phyloP scores from a whole-genome alignment of 2,113 vertebrate genomes.

The Seriola rivoliana region DNA sequence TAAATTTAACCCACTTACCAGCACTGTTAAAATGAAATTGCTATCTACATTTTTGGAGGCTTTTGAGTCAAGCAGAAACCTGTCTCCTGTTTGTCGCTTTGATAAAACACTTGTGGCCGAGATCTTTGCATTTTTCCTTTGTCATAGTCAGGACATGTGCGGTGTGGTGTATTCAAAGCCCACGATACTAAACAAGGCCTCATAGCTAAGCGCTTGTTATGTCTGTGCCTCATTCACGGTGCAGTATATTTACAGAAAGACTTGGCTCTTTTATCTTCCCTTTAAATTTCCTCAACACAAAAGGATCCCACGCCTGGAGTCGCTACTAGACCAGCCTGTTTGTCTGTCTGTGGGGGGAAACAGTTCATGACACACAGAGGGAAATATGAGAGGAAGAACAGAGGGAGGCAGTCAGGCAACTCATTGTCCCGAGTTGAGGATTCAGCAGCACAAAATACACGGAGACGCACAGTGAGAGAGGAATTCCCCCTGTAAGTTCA shows the following conservation, averaged over 20 bases:
- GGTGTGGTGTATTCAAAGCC: conserved; percentile 49
- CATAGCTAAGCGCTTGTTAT: conserved; percentile 56
- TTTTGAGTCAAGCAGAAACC: conserved; percentile 20
- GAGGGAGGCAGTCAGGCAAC: conserved; percentile 57
- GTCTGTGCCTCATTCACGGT: conserved; percentile 43
- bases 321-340: conserved; percentile 53
- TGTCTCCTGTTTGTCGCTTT: conserved; percentile 1
- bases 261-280: conserved; percentile 53
- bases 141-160: conserved; percentile 29
- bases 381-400: conserved; percentile 63
- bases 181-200: conserved; percentile 37
- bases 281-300: conserved; percentile 55
- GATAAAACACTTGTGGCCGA: conserved; percentile 35
- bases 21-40: conserved; percentile 22
- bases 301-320: conserved; percentile 56
- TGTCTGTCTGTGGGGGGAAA: conserved; percentile 66
- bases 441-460: conserved; percentile 47
- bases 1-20: conserved; percentile 65
- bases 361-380: conserved; percentile 62
- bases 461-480: conserved; percentile 58
- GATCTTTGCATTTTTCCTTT: conserved; percentile 19
- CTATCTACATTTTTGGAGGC: conserved; percentile 36
- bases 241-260: conserved; percentile 56
- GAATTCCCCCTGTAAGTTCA: conserved; percentile 79
- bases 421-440: conserved; percentile 69